These are phyloP conservation scores for Cyprinus carpio DNA, from an alignment of 2,113 vertebrate species.

Conservation along the genomic window DNA sequence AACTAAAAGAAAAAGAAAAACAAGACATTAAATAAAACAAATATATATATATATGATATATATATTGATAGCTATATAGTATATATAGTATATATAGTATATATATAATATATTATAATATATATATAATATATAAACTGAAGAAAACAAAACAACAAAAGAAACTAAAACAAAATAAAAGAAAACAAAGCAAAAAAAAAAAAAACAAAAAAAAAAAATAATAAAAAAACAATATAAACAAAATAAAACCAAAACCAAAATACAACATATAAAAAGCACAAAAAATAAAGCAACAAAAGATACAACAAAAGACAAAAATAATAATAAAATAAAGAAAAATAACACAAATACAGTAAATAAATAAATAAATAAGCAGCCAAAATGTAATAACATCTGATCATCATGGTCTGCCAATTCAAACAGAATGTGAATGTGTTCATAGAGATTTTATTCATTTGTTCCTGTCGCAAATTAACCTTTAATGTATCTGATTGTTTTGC, in stretches of 20 bases:
- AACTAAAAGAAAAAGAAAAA: background rate
- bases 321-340: background rate
- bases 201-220: too few relatives aligned
- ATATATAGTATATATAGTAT: too few relatives aligned
- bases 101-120: too few relatives aligned
- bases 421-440: background rate
- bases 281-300: background rate
- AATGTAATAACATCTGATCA: background rate
- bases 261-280: too few relatives aligned
- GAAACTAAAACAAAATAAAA: background rate
- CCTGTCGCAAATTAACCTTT: background rate
- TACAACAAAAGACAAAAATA: background rate
- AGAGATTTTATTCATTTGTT: conserved; percentile 1
- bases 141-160: background rate
- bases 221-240: too few relatives aligned
- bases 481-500: background rate
- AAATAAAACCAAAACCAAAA: too few relatives aligned
- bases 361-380: background rate
- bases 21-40: background rate
- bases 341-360: background rate
- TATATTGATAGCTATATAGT: too few relatives aligned
- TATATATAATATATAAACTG: too few relatives aligned
- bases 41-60: too few relatives aligned
- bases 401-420: background rate
- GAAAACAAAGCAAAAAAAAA: background rate